These are phyloP conservation scores for Tenebrosternarchus preto DNA, from an alignment of 2,113 vertebrate species.

Conservation along the genomic window DNA sequence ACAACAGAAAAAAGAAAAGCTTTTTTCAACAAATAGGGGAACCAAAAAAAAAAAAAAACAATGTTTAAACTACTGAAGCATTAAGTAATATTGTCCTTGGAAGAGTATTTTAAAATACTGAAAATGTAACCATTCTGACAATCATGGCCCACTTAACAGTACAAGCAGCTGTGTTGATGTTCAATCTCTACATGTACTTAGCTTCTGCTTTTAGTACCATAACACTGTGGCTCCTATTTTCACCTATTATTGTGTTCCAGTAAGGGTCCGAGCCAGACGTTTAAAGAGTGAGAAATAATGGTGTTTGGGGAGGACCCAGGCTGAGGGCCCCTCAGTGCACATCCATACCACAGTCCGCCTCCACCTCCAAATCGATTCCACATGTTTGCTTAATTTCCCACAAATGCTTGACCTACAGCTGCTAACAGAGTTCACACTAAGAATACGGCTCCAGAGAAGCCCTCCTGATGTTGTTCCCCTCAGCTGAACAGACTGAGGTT, in stretches of 20 bases:
- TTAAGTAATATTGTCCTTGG: conserved; percentile 53
- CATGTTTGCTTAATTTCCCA: conserved; percentile 68
- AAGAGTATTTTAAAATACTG: conserved; percentile 58
- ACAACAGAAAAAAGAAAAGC: conserved; percentile 55
- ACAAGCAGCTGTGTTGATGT: conserved; percentile 73
- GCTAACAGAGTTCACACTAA: conserved; percentile 54
- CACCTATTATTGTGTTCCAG: conserved; percentile 45
- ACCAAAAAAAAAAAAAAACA: too few relatives aligned
- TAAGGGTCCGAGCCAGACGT: conserved; percentile 47
- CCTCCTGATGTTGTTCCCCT: background rate
- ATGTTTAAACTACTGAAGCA: conserved; percentile 62
- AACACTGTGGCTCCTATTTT: conserved; percentile 55
- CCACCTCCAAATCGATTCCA: conserved; percentile 70
- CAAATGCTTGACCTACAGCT: conserved; percentile 52
- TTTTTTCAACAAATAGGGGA: conserved; percentile 16
- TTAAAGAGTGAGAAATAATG: conserved; percentile 49
- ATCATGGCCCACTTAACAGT: conserved; percentile 64
- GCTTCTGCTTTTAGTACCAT: conserved; percentile 52
- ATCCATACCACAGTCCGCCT: conserved; percentile 60
- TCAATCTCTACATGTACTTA: conserved; percentile 63
- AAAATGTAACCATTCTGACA: conserved; percentile 61
- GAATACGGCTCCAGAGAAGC: background rate
- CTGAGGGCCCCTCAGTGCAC: conserved; percentile 26
- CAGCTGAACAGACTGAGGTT: background rate
- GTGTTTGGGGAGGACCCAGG: conserved; percentile 45